Percentiles rank a stretch among this genome's conserved stretches.
phyloP scores from a whole-genome alignment of 2,888 invertebrate genomes.

The Trachelus tabidus region DNA sequence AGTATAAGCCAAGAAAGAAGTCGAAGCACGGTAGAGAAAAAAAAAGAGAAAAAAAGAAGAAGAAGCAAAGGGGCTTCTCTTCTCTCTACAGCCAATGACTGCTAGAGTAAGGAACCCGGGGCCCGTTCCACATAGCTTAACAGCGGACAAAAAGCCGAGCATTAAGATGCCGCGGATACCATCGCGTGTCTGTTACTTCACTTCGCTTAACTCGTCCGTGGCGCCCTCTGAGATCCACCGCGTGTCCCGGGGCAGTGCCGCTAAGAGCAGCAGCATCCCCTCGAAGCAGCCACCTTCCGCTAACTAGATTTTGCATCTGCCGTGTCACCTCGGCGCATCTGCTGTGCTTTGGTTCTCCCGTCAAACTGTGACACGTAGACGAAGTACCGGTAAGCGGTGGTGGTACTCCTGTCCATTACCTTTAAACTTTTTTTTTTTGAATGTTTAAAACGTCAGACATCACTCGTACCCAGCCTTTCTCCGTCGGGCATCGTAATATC shows the following conservation, averaged over 20 bases:
- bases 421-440: neutral
- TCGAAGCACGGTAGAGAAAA: neutral
- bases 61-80: neutral
- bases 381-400: neutral
- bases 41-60: neutral
- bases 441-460: neutral
- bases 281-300: neutral
- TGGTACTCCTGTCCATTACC: neutral
- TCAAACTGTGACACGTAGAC: neutral
- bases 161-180: slow-evolving; percentile 25
- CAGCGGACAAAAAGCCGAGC: slow-evolving; percentile 19
- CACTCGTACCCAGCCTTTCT: neutral
- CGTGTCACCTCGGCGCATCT: neutral
- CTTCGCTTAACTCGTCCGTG: slow-evolving; percentile 17
- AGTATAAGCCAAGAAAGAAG: neutral
- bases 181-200: slow-evolving; percentile 23
- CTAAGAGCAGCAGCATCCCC: neutral
- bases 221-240: neutral
- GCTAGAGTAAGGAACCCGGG: neutral
- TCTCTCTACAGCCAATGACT: neutral
- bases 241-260: neutral
- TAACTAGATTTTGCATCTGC: neutral
- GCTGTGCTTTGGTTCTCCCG: no score
- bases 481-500: neutral
- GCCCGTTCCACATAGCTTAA: slow-evolving; percentile 23